Evolutionary conservation across 1,140 invertebrate species (phyloP), one percentile per base, ranked within the genome.

Genomic region (Centruroides sculpturatus): DNA sequence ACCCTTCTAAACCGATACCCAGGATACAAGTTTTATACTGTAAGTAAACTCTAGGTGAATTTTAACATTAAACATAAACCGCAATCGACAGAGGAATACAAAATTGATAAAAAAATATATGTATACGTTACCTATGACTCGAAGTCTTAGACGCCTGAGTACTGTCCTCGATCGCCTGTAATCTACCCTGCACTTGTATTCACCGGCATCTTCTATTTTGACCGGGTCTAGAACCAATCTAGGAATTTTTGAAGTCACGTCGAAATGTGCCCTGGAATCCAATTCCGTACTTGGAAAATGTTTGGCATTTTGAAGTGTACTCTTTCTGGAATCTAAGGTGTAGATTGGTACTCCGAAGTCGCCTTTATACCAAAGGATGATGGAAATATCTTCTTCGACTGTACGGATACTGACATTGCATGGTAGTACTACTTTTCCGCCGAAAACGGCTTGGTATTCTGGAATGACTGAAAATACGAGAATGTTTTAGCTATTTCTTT

Each of bases 301-400:
- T 51, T 56, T n/a, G 12, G 66, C 59, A 1, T 23, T 59, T 8
- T 64, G 51, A 23, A 62, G 13, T 34, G 51, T 46, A 11, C n/a
- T 35, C 11, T 59, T 57, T 52, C 67, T 53, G 5, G 62, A 61
- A 50, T 68, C 67, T 35, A 68, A 35, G 4, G 86, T 92, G 78
- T 90, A 92, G 64, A 92, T 81, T 52, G 89, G 88, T 72, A 88
- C 89, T 55, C 83, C 83, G 35, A 81, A 83, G 55, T 83, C 83
- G 69, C 88, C 85, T 65, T 86, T 79, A 74, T 89, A 92, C 89
- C 88, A 92, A 5, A 92, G 77, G 63, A 92, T 87, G 85, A 92
- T 87, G 73, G 89, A 88, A 64, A 90, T 86, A 64, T 86, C 78
- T 71, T 91, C 88, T 65, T 87, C 84, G 69, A 81, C 80, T 63